These are phyloP conservation scores for Helicolenus hilgendorfi DNA, from an alignment of 2,797 vertebrate species.

Conservation along the genomic window DNA sequence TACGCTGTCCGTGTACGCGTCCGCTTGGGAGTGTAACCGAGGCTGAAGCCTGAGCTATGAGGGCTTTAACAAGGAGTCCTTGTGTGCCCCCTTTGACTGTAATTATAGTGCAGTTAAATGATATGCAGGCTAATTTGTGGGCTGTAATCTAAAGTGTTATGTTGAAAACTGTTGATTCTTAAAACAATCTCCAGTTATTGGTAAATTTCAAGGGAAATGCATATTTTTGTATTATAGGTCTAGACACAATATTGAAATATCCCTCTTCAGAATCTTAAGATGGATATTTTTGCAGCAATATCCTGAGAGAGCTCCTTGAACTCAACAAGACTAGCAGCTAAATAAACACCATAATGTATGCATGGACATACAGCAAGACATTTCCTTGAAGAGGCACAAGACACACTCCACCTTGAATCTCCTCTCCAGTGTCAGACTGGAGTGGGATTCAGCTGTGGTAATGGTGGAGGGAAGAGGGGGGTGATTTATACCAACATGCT, in stretches of 20 bases:
- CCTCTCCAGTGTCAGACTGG: slow-evolving; percentile 4
- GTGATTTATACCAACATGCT: slow-evolving; percentile 50
- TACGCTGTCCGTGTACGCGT: background rate
- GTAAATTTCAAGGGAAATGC: background rate
- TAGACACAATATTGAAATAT: background rate
- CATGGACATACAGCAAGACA: background rate
- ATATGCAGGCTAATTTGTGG: background rate
- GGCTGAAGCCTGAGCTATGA: background rate
- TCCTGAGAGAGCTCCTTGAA: slow-evolving; percentile 17
- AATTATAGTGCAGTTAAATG: background rate
- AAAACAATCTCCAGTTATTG: background rate
- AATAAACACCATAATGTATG: slow-evolving; percentile 39
- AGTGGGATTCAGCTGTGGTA: slow-evolving; percentile 13
- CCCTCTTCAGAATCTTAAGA: background rate
- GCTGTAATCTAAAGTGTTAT: background rate
- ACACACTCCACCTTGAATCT: slow-evolving; percentile 27
- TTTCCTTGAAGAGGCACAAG: background rate
- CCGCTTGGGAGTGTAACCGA: background rate
- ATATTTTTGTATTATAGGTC: background rate
- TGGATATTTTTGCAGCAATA: background rate
- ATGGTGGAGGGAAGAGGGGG: background rate
- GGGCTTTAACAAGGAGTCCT: background rate
- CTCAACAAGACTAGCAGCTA: background rate
- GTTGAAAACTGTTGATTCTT: background rate
- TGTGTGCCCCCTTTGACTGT: background rate